Evolutionary conservation across 2,888 invertebrate species (phyloP).

Genomic region (Apodemia duryi): DNA sequence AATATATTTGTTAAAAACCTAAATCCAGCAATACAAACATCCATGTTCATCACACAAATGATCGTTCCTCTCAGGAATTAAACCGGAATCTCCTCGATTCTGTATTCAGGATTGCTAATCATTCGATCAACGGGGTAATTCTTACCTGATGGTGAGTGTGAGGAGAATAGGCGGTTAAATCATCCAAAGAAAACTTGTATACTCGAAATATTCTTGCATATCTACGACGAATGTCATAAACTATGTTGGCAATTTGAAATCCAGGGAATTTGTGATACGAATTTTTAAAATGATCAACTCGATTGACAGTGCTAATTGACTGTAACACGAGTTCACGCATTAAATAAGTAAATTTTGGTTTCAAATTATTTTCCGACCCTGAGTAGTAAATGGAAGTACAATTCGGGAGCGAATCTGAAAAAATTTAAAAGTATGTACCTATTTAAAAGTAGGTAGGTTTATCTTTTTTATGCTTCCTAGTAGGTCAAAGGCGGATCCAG

Average conservation of each 20-base stretch:
- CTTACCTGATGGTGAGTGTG: conserved; percentile 25
- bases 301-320: conserved; percentile 31
- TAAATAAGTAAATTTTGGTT: conserved; percentile 24
- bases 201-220: conserved; percentile 31
- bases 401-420: conserved; percentile 16
- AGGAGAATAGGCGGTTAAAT: not conserved
- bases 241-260: conserved; percentile 32
- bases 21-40: too few species aligned
- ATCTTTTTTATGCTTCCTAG: too few species aligned
- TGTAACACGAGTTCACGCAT: conserved; percentile 30
- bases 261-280: conserved; percentile 12
- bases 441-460: too few species aligned
- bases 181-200: conserved; percentile 23
- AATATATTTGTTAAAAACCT: too few species aligned
- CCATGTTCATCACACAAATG: too few species aligned
- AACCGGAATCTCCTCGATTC: too few species aligned
- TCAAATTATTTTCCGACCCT: conserved; percentile 20
- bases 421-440: too few species aligned
- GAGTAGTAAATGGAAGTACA: not conserved
- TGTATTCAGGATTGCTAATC: too few species aligned
- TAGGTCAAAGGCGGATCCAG: too few species aligned
- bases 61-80: too few species aligned
- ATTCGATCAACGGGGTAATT: not conserved
- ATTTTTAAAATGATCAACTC: conserved; percentile 29
- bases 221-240: conserved; percentile 33